Evolutionary conservation across 2,113 vertebrate genomes (phyloP).

Genomic region (Tympanuchus pallidicinctus): DNA sequence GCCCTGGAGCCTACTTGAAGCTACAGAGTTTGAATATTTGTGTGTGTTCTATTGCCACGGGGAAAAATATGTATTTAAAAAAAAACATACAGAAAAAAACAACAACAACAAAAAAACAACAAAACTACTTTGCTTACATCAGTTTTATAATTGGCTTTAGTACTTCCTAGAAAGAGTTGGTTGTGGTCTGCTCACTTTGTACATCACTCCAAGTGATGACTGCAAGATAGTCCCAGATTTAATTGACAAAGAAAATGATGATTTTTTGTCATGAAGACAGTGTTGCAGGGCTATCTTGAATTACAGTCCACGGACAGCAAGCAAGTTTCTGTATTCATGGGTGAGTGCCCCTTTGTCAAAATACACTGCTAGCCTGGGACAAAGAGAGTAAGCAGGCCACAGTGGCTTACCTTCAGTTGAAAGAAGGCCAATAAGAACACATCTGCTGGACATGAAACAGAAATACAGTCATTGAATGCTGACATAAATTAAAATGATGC

Average conservation of each 20-base stretch:
- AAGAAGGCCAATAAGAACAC: neutral
- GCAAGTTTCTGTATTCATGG: neutral
- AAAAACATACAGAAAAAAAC: too few relatives aligned
- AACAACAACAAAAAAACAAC: too few relatives aligned
- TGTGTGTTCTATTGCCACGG: neutral
- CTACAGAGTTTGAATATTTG: neutral
- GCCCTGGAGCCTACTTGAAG: neutral
- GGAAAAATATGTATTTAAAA: neutral
- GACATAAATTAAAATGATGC: neutral
- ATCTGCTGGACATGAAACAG: neutral
- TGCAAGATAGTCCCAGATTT: neutral
- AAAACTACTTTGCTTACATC: neutral
- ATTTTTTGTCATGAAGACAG: neutral
- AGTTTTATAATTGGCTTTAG: neutral
- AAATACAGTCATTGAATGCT: neutral
- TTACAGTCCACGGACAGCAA: neutral
- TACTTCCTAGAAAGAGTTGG: neutral
- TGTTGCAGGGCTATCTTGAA: neutral
- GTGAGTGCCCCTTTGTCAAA: neutral
- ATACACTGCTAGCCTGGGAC: neutral
- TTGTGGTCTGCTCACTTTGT: fast-evolving
- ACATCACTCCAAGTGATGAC: too few relatives aligned
- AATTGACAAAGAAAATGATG: neutral
- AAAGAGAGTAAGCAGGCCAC: neutral
- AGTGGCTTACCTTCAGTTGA: neutral